Evolutionary conservation across 1,140 invertebrate genomes (phyloP).

Genomic region (Drosophila bifasciata): DNA sequence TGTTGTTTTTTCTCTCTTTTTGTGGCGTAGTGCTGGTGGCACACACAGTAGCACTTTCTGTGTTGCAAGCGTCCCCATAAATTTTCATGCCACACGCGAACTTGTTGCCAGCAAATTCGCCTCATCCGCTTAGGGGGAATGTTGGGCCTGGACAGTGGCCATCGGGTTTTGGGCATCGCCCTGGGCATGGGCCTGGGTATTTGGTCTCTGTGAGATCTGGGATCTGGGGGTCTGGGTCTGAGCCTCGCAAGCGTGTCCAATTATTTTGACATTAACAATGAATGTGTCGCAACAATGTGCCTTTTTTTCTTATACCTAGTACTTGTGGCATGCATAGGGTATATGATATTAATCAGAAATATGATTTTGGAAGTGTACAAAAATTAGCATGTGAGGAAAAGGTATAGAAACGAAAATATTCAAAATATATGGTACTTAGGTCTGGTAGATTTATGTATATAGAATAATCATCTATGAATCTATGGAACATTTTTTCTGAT

Average conservation of each 20-base stretch:
- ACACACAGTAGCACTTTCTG: slow-evolving; percentile 51
- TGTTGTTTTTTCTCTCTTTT: slow-evolving; percentile 8
- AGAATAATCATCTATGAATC: no score
- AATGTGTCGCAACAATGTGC: slow-evolving; percentile 69
- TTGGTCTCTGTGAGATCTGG: neutral
- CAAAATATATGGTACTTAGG: no score
- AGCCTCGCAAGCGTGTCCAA: slow-evolving; percentile 75
- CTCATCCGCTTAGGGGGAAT: slow-evolving; percentile 37
- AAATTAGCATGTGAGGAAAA: no score
- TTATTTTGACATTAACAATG: slow-evolving; percentile 83
- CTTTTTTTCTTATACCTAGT: slow-evolving; percentile 22
- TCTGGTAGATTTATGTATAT: no score
- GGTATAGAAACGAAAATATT: no score
- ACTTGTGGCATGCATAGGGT: neutral
- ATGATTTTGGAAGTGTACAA: no score
- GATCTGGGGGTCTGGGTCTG: slow-evolving; percentile 14
- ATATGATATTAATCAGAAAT: no score
- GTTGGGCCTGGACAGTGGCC: slow-evolving; percentile 16
- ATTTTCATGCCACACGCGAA: slow-evolving; percentile 80
- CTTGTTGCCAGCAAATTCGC: slow-evolving; percentile 26
- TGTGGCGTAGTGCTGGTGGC: no score
- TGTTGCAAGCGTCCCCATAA: slow-evolving; percentile 60
- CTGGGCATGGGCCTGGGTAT: neutral
- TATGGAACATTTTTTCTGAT: no score
- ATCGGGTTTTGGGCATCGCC: slow-evolving; percentile 25